These are phyloP conservation scores for Heliconius hermathena DNA, from an alignment of 1,140 invertebrate genomes.

Conservation along the genomic window DNA sequence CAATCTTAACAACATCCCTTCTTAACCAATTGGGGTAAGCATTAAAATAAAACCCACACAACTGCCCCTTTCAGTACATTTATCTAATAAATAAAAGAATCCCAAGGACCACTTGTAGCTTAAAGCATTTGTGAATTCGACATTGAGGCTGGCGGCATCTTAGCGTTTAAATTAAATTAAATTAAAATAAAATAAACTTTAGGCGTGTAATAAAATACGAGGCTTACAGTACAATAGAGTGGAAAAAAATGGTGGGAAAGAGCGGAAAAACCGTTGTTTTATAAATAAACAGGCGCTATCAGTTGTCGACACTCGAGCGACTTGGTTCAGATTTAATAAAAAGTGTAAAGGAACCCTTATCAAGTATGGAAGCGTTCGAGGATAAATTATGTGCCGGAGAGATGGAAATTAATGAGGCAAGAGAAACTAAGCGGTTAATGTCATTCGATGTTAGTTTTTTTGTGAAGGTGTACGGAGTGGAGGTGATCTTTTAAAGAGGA, in stretches of 20 bases:
- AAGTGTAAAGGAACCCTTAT: slow-evolving; percentile 71
- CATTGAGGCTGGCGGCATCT: slow-evolving; percentile 36
- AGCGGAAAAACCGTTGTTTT: slow-evolving; percentile 75
- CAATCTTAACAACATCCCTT: background rate
- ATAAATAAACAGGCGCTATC: slow-evolving; percentile 79
- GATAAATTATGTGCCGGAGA: slow-evolving; percentile 74
- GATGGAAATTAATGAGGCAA: slow-evolving; percentile 81
- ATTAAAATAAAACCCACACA: background rate
- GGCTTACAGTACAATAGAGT: slow-evolving; percentile 41
- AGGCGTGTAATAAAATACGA: slow-evolving; percentile 51
- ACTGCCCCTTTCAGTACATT: slow-evolving; percentile 13
- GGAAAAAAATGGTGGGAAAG: slow-evolving; percentile 60
- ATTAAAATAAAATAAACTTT: slow-evolving; percentile 54
- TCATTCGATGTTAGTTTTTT: slow-evolving; percentile 40
- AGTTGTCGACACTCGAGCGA: slow-evolving; percentile 74
- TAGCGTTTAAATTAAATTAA: slow-evolving; percentile 55
- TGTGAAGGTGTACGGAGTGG: slow-evolving; percentile 28
- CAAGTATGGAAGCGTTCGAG: slow-evolving; percentile 74
- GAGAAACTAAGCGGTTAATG: slow-evolving; percentile 55
- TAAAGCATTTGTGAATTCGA: slow-evolving; percentile 45
- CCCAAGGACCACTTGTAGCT: slow-evolving; percentile 18
- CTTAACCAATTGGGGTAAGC: background rate
- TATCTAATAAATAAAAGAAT: slow-evolving; percentile 16
- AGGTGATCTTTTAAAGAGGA: slow-evolving; percentile 33
- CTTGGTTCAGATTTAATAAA: slow-evolving; percentile 74